These are phyloP conservation scores for Todiramphus chloris DNA, from an alignment of 2,113 vertebrate genomes.

Conservation along the genomic window DNA sequence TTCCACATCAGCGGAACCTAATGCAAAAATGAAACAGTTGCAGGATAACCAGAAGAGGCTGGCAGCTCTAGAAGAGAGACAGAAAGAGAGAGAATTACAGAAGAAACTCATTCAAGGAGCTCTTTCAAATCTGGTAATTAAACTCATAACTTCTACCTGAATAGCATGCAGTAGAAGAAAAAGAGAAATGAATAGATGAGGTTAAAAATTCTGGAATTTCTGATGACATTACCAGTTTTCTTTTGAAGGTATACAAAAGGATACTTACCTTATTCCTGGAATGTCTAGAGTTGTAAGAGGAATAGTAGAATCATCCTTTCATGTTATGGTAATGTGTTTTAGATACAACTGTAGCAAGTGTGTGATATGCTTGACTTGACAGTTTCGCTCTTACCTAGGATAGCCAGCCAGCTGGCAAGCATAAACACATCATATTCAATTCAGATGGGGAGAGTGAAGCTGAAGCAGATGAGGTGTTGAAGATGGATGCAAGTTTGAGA, in stretches of 20 bases:
- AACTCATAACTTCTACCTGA: background rate
- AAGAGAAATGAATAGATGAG: background rate
- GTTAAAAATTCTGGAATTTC: background rate
- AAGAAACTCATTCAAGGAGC: constrained; percentile 88
- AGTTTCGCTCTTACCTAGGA: constrained; percentile 74
- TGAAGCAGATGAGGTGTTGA: background rate
- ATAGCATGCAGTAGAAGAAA: background rate
- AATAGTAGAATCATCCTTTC: background rate
- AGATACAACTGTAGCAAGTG: background rate
- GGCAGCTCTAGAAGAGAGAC: constrained; percentile 85
- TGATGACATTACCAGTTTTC: background rate
- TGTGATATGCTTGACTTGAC: background rate
- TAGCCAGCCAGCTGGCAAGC: constrained; percentile 56
- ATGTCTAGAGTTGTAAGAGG: background rate
- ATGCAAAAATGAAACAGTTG: constrained; percentile 64
- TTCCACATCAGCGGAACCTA: background rate
- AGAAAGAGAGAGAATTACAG: constrained; percentile 80
- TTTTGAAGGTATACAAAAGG: background rate
- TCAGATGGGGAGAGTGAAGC: constrained; percentile 79
- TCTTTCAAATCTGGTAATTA: constrained; percentile 84
- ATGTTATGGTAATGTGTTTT: background rate
- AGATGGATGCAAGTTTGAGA: background rate
- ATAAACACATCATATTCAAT: constrained; percentile 87
- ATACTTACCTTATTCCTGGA: background rate
- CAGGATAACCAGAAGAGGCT: constrained; percentile 88